Conservation (phyloP, 2,888 invertebrate species). For the Sericinus montela region DNA sequence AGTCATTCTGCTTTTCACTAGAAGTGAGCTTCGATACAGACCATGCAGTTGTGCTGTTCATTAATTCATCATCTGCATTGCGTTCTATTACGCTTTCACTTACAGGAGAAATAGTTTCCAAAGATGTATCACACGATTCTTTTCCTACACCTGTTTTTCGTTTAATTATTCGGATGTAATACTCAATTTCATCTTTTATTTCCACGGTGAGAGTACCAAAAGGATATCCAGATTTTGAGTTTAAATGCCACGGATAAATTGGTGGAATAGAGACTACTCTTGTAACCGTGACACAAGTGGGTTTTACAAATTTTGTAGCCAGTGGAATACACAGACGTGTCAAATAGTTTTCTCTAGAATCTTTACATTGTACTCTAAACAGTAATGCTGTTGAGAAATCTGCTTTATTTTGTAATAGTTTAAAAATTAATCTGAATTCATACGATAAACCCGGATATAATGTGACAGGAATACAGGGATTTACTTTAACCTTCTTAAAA, state of each 20-base stretch:
- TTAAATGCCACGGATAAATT: constrained; percentile 54
- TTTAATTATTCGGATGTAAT: constrained; percentile 49
- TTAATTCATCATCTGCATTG: constrained; percentile 28
- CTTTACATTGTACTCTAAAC: constrained; percentile 24
- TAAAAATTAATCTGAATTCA: constrained; percentile 42
- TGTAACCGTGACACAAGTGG: constrained; percentile 33
- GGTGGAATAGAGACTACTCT: constrained; percentile 45
- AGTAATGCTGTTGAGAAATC: constrained; percentile 35
- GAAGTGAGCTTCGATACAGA: neutral
- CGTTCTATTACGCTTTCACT: constrained; percentile 37
- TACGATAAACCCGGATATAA: constrained; percentile 52
- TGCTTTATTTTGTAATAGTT: constrained; percentile 32
- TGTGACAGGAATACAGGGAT: constrained; percentile 41
- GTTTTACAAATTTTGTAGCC: constrained; percentile 30
- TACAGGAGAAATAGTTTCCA: constrained; percentile 30
- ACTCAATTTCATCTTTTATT: constrained; percentile 32
- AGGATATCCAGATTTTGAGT: constrained; percentile 37
- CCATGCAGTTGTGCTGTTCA: constrained; percentile 16
- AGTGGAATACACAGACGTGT: constrained; percentile 41
- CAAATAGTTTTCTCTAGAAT: neutral
- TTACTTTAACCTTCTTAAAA: constrained; percentile 39
- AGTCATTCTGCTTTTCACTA: neutral
- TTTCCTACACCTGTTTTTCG: constrained; percentile 30
- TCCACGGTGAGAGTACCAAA: constrained; percentile 35
- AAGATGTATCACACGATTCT: constrained; percentile 31